A percentile compares a stretch with the other conserved stretches of the same genome.
Conservation (phyloP, 2,888 invertebrate genomes). For the Neuroscelio doddi region DNA sequence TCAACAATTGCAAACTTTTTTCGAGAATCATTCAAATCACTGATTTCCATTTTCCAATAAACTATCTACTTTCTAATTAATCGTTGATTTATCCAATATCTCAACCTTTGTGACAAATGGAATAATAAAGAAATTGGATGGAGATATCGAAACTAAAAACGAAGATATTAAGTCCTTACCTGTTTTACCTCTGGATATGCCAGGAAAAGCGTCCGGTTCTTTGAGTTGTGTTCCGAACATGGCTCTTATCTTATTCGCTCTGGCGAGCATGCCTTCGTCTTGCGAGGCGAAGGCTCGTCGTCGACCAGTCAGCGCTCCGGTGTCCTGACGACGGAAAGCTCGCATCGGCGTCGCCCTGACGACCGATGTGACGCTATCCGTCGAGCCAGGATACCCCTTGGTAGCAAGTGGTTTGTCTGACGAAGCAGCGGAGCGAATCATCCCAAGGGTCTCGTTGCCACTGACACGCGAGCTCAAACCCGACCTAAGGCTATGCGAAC, state of each 20-base stretch:
- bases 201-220: conserved; percentile 65
- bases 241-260: conserved; percentile 68
- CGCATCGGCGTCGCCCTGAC: conserved; percentile 51
- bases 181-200: conserved; percentile 69
- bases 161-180: conserved; percentile 57
- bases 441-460: conserved; percentile 51
- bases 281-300: conserved; percentile 44
- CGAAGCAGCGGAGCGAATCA: conserved; percentile 49
- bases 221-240: conserved; percentile 68
- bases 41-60: no score
- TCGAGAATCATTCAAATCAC: no score
- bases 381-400: conserved; percentile 31
- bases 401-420: conserved; percentile 42
- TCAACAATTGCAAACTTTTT: no score
- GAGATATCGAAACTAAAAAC: not conserved
- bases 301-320: conserved; percentile 16
- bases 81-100: no score
- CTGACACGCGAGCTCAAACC: conserved; percentile 60
- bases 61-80: no score
- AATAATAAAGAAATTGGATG: not conserved
- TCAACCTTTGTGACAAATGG: not conserved
- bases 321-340: conserved; percentile 57
- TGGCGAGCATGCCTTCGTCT: conserved; percentile 68
- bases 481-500: conserved; percentile 79
- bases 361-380: conserved; percentile 41